phyloP scores from a whole-genome alignment of 2,113 vertebrate genomes.

The Nothobranchius kuhntae region DNA sequence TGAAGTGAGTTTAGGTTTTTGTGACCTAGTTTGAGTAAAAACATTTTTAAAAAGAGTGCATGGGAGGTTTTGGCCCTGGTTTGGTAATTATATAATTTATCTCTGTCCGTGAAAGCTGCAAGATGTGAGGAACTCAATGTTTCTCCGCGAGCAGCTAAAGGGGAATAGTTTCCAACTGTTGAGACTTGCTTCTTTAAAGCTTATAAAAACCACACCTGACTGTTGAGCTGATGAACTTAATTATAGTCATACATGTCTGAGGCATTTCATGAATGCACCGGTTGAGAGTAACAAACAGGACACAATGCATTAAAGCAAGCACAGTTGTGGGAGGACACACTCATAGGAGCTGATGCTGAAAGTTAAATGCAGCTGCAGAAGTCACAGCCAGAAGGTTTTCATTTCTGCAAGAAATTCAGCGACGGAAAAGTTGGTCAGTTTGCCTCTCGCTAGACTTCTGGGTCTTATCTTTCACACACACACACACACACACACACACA shows the following conservation, averaged over 20 bases:
- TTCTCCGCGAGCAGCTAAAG: constrained; percentile 48
- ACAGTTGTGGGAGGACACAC: not conserved
- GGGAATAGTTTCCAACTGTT: constrained; percentile 75
- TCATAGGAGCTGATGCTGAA: no score
- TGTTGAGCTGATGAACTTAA: constrained; percentile 59
- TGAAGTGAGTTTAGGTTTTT: constrained; percentile 11
- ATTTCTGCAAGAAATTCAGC: not conserved
- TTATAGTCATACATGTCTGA: constrained; percentile 63
- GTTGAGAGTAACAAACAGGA: constrained; percentile 25
- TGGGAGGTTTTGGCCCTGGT: constrained; percentile 20
- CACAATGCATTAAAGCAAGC: not conserved
- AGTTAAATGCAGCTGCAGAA: no score
- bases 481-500: no score
- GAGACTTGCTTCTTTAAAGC: constrained; percentile 73
- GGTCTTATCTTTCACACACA: constrained; percentile 20
- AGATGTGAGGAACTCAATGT: constrained; percentile 45
- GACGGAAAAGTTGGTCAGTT: no score
- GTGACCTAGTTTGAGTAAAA: constrained; percentile 19
- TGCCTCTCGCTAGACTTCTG: constrained; percentile 1
- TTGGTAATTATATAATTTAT: constrained; percentile 52
- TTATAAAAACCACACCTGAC: constrained; percentile 73
- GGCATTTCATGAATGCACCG: constrained; percentile 45
- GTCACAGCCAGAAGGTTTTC: no score
- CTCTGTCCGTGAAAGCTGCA: constrained; percentile 27
- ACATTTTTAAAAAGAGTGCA: constrained; percentile 14